Evolutionary conservation across 2,797 vertebrate species (phyloP).

Genomic region (Lycodopsis pacificus): DNA sequence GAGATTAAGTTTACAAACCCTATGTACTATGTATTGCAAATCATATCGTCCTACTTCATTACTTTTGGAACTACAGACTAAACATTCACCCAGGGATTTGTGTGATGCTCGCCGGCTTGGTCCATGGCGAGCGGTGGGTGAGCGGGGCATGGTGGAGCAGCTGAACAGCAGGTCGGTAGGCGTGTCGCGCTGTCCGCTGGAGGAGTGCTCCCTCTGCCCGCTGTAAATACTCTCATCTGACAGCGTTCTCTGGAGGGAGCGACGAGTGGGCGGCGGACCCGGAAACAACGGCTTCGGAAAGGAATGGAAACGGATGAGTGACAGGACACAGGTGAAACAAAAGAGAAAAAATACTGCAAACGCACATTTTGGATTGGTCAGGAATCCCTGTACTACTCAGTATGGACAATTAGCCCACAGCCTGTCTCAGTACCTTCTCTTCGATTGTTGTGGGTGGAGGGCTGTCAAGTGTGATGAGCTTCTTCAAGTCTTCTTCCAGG

Average conservation of each 20-base stretch:
- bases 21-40: background rate
- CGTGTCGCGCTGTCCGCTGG: conserved; percentile 86
- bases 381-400: background rate
- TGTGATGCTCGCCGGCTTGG: conserved; percentile 89
- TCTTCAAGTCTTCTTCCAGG: conserved; percentile 95
- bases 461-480: conserved; percentile 94
- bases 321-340: conserved; percentile 2
- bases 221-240: conserved; percentile 99
- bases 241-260: conserved; percentile 93
- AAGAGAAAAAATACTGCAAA: background rate
- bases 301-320: conserved; percentile 44
- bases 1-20: background rate
- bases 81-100: conserved; percentile 90
- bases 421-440: conserved; percentile 87
- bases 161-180: conserved; percentile 93
- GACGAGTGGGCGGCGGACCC: conserved; percentile 85
- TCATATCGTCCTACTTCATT: background rate
- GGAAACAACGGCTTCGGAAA: conserved; percentile 89
- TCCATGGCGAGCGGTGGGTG: conserved; percentile 89
- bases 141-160: conserved; percentile 91
- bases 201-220: conserved; percentile 90
- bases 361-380: background rate
- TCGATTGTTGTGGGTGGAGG: conserved; percentile 89
- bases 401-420: background rate
- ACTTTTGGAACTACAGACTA: background rate